Base-by-base conservation (phyloP, 2,888 invertebrate species). In the Beris morrisii region DNA sequence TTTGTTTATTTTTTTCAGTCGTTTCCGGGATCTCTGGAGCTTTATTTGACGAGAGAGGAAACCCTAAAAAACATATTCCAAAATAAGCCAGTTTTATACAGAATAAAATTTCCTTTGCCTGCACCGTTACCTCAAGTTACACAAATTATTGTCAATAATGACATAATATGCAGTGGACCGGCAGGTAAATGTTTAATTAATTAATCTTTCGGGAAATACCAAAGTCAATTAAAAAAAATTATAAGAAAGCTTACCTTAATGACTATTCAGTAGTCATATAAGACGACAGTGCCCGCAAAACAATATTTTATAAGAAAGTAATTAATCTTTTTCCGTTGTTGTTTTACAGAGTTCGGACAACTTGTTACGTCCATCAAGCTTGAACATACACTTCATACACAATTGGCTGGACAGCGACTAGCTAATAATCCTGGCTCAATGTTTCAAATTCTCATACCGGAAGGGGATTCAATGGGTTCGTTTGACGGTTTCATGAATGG, bases 21-120 rank as follows among this genome's bases (percentile, higher is more conserved):
- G 44, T 59, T 53, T 65, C 56, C 64, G 1, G 65, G 65, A 5
- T 15, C 58, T 7, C 28, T 65, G 9, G 57, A 57, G 28, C 15
- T 65, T 2, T 50, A 15, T 28, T 22, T 12, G 11, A 32, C 52
- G 15, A 48, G 58, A 9, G 57, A 65, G 9, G 28, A 55, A 66
- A 73, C 79, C 0, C 66, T 78, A 4, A 72, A 78, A 43, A 73
- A 75, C 61, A 73, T 81, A 11, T n/a, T 55, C 13, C 30, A 43
- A 5, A 46, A 79, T 54, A 74, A 77, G 28, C 79, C 82, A 0
- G 76, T 85, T 4, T 72, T 76, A 9, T 88, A 88, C 74, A 81
- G 82, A 69, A 80, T 89, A 0, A 80, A 82, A 70, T 88, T 89
- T 75, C 88, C 88, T 0, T 81, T 85, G 63, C 82, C 81, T 53